A percentile compares a stretch with the other conserved stretches of the same genome.
Evolutionary conservation across 2,113 vertebrate genomes (phyloP).

Genomic region (Sylvietta virens): DNA sequence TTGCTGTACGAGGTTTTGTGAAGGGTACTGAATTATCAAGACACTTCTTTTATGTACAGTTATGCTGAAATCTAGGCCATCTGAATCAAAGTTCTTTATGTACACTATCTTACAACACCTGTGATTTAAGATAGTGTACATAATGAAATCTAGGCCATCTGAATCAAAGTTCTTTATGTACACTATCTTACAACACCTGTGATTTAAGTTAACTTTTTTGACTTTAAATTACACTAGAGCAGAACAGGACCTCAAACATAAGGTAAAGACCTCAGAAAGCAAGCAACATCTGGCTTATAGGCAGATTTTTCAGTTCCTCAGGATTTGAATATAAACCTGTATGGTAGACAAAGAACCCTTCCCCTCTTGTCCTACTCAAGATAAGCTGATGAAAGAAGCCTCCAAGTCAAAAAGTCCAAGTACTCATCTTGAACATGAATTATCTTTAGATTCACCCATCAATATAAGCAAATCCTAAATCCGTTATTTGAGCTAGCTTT

Average conservation of each 20-base stretch:
- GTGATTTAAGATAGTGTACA: neutral
- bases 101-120: neutral
- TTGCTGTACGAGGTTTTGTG: accelerated
- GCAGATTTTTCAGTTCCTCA: neutral
- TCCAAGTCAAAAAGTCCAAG: neutral
- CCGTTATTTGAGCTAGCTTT: neutral
- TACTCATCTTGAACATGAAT: neutral
- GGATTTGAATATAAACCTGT: neutral
- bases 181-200: neutral
- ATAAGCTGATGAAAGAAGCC: neutral
- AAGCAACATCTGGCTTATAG: neutral
- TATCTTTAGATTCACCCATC: neutral
- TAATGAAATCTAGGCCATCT: neutral
- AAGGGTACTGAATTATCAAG: neutral
- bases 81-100: neutral
- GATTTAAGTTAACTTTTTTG: neutral
- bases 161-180: neutral
- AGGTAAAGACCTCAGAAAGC: neutral
- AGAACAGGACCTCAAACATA: neutral
- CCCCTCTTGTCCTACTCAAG: neutral
- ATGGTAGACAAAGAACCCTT: neutral
- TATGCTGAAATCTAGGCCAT: neutral
- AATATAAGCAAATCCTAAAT: neutral
- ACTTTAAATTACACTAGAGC: neutral
- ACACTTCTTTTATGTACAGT: neutral